Conservation (phyloP, 2,113 vertebrate genomes). For the Apeltes quadracus region DNA sequence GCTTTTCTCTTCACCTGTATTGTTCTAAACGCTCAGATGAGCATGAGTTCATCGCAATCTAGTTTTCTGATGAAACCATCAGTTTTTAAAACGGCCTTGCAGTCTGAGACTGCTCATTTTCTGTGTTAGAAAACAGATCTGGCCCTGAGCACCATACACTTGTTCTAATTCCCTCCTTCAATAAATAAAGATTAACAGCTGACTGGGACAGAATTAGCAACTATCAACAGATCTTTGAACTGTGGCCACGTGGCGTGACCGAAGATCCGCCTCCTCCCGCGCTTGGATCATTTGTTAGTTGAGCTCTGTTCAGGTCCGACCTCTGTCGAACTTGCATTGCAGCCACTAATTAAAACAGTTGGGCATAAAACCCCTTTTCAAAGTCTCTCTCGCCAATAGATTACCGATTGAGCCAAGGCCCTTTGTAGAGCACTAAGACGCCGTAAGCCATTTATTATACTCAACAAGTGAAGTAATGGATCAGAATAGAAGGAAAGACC, state of each 20-base stretch:
- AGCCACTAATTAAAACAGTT: conserved; percentile 18
- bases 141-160: conserved; percentile 54
- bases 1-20: not conserved
- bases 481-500: not conserved
- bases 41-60: not conserved
- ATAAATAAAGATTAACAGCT: conserved; percentile 71
- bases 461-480: not conserved
- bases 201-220: conserved; percentile 40
- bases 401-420: not conserved
- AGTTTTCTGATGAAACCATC: not conserved
- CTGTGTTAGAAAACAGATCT: conserved; percentile 19
- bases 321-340: conserved; percentile 11
- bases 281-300: conserved; percentile 4
- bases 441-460: not conserved
- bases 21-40: not conserved
- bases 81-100: not conserved
- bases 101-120: conserved; percentile 1
- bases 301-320: not conserved
- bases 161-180: conserved; percentile 70
- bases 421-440: conserved; percentile 11
- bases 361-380: not conserved
- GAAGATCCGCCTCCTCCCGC: not conserved
- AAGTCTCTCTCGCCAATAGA: conserved; percentile 1
- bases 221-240: conserved; percentile 54
- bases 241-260: not conserved